These are phyloP conservation scores for Cistogaster globosa DNA, from an alignment of 2,888 invertebrate species.

Conservation along the genomic window DNA sequence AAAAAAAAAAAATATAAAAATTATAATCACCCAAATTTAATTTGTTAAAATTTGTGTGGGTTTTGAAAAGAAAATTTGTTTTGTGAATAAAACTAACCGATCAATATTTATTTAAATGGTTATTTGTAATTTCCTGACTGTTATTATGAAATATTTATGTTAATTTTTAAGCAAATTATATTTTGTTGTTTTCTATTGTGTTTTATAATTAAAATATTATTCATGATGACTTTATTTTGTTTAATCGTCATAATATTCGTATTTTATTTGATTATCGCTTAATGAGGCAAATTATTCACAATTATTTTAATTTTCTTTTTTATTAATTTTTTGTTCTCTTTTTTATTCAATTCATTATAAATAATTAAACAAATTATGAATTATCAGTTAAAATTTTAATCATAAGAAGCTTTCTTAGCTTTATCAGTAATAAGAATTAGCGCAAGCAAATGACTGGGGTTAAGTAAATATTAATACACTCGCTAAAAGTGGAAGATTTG, in stretches of 20 bases:
- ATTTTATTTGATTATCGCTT: constrained; percentile 47
- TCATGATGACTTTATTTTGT: constrained; percentile 30
- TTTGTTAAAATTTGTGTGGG: constrained; percentile 43
- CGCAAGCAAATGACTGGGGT: neutral
- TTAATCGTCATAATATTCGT: constrained; percentile 19
- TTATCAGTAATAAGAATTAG: constrained; percentile 7
- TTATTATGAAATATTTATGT: neutral
- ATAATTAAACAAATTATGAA: constrained; percentile 50
- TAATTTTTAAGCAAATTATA: neutral
- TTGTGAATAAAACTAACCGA: constrained; percentile 5
- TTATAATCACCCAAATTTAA: neutral
- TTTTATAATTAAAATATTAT: constrained; percentile 25
- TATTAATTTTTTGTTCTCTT: constrained; percentile 12
- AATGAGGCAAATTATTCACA: constrained; percentile 62
- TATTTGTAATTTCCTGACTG: constrained; percentile 51
- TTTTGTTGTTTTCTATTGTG: constrained; percentile 16
- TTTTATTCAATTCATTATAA: constrained; percentile 33
- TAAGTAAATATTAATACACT: neutral
- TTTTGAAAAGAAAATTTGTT: constrained; percentile 13
- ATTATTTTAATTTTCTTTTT: constrained; percentile 14
- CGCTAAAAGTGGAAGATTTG: too few species aligned
- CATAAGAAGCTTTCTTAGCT: constrained; percentile 16
- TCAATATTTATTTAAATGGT: constrained; percentile 48
- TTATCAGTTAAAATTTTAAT: constrained; percentile 44
- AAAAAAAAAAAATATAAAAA: constrained; percentile 9